Evolutionary conservation across 2,113 vertebrate genomes (phyloP), one percentile per base, ranked within the genome.

Genomic region (Nesogale talazaci): DNA sequence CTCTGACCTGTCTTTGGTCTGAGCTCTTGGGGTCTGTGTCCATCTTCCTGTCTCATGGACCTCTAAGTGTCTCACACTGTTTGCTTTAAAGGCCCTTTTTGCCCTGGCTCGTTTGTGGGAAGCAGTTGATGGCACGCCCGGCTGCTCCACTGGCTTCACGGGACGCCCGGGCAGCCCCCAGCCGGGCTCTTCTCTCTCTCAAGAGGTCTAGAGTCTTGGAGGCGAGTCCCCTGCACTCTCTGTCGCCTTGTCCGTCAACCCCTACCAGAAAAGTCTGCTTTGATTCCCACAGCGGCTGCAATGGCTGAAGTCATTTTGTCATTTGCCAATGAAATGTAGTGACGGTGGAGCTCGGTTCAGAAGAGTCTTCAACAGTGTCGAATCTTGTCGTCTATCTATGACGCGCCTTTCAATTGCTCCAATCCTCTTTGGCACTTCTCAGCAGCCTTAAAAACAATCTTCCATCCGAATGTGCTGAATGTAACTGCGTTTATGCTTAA

Each of bases 51-150:
- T 17, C 52, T 1, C 2, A 2, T 61, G 31, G 19, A 0, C 2
- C 6, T 31, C n/a, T 25, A 46, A 46, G 61, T 46, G 34, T 46
- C 25, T 22, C 14, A 40, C 11, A 2, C 17, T 0, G 0, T 67
- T 40, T 86, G 57, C 57, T n/a, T 23, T 17, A 40, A 75, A 42
- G 19, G 31, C 6, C 16, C 57, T 70, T 40, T 20, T 0, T 6
- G 10, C 2, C 59, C 8, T 20, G 17, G 36, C 16, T 19, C 19
- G 0, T 84, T 74, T 36, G 59, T 65, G 57, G 46, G 3, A 59
- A 59, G 36, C 34, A 12, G 0, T 31, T 1, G 25, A 42, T 10
- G 19, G 0, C 31, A 16, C 22, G 59, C 17, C 59, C 1, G 59
- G 59, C 16, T 19, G 19, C 59, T 23, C 19, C 12, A 1, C 40